phyloP scores from a whole-genome alignment of 1,140 invertebrate species.

The Drosophila triauraria region DNA sequence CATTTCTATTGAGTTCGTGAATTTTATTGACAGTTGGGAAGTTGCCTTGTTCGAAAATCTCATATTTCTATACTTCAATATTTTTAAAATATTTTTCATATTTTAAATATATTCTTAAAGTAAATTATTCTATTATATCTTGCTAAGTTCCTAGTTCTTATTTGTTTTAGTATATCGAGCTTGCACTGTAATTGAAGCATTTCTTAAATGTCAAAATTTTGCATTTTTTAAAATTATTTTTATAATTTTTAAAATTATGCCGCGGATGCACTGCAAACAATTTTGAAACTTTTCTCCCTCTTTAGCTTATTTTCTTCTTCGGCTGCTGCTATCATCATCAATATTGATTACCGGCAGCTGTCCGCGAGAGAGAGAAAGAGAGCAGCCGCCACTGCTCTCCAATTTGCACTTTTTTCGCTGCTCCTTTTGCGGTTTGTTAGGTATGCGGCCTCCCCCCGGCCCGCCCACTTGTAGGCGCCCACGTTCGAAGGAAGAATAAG shows the following conservation, averaged over 20 bases:
- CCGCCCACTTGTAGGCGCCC: slow-evolving; percentile 80
- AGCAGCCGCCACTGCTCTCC: slow-evolving; percentile 24
- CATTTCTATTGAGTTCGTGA: too few species aligned
- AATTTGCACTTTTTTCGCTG: slow-evolving; percentile 64
- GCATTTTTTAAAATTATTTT: too few species aligned
- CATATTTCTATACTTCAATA: background rate
- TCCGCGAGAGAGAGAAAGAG: slow-evolving; percentile 42
- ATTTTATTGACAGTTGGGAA: background rate
- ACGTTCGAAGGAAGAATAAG: slow-evolving; percentile 54
- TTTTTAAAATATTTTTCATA: background rate
- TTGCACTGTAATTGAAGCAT: too few species aligned
- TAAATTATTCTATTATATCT: too few species aligned
- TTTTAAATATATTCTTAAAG: background rate
- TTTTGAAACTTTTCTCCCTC: slow-evolving; percentile 52
- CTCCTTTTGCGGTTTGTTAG: slow-evolving; percentile 50
- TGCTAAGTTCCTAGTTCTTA: too few species aligned
- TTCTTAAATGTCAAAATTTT: background rate
- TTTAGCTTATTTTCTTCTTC: slow-evolving; percentile 59
- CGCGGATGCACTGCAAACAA: slow-evolving; percentile 26
- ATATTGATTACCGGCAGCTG: slow-evolving; percentile 84
- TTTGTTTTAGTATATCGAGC: too few species aligned
- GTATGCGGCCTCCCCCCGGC: slow-evolving; percentile 45
- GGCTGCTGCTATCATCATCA: slow-evolving; percentile 71
- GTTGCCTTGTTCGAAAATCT: background rate
- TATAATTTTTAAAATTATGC: background rate